These are phyloP conservation scores for Cataglyphis hispanica DNA, from an alignment of 1,140 invertebrate species.

Conservation along the genomic window DNA sequence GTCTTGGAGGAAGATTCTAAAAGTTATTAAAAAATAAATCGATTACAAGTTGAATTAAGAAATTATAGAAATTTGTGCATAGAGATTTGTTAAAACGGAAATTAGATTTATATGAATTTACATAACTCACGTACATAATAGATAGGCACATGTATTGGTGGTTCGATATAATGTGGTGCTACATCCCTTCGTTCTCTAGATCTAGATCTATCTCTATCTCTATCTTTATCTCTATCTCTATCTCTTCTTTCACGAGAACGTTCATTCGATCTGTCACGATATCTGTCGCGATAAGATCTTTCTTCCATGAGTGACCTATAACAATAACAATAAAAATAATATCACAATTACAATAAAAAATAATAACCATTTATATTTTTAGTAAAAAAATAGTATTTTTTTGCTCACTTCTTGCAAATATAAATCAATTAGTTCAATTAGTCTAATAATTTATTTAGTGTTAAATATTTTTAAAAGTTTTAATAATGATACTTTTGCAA, in stretches of 20 bases:
- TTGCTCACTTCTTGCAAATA: not conserved
- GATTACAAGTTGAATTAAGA: not conserved
- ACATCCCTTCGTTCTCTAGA: slow-evolving; percentile 47
- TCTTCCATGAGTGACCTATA: slow-evolving; percentile 37
- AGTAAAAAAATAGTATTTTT: not conserved
- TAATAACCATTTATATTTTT: not conserved
- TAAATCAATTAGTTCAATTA: not conserved
- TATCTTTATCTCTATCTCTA: slow-evolving; percentile 22
- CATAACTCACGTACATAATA: slow-evolving; percentile 71
- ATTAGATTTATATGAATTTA: not conserved
- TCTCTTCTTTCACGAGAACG: slow-evolving; percentile 62
- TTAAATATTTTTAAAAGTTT: not conserved
- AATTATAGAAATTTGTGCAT: not conserved
- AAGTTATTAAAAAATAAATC: slow-evolving; percentile 30
- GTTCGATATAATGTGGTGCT: slow-evolving; percentile 62
- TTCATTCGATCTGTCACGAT: slow-evolving; percentile 54
- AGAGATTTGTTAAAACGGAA: not conserved
- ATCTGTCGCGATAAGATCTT: slow-evolving; percentile 50
- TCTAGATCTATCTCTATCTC: slow-evolving; percentile 59
- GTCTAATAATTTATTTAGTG: not conserved
- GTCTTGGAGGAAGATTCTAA: slow-evolving; percentile 68
- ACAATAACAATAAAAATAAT: not conserved
- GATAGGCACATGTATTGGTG: slow-evolving; percentile 70
- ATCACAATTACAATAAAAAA: too few relatives aligned
- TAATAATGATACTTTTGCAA: not conserved